phyloP scores from a whole-genome alignment of 2,113 vertebrate genomes.

The Myiopsitta monachus region DNA sequence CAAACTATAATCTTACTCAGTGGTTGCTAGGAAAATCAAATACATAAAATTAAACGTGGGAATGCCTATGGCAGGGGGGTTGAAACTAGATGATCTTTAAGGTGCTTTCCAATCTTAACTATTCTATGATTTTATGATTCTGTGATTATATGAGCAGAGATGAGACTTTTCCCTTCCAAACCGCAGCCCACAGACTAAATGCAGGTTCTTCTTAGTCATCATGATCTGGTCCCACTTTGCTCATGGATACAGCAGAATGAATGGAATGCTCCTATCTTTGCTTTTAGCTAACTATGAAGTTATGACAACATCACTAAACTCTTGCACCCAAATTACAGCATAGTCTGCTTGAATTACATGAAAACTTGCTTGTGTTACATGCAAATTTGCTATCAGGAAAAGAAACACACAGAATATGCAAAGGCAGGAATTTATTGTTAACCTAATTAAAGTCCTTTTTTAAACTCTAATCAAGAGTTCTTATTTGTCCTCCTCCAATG shows the following conservation, averaged over 20 bases:
- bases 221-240: not conserved
- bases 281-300: not conserved
- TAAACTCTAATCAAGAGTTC: not conserved
- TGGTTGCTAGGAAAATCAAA: not conserved
- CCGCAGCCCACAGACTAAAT: not conserved
- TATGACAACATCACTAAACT: not conserved
- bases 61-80: not conserved
- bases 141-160: not conserved
- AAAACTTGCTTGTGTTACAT: rapidly evolving
- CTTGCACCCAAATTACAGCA: not conserved
- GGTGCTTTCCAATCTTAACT: not conserved
- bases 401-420: not conserved
- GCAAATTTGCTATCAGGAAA: not conserved
- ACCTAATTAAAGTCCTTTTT: not conserved
- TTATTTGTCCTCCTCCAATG: not conserved
- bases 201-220: not conserved
- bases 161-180: not conserved
- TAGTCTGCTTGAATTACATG: not conserved
- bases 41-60: not conserved
- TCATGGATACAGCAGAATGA: not conserved
- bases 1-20: not conserved
- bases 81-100: not conserved
- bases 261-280: not conserved
- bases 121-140: not conserved
- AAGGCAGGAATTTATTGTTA: not conserved